Base-by-base conservation (phyloP, 2,797 vertebrate genomes). In the Bryconaethiops microstoma region DNA sequence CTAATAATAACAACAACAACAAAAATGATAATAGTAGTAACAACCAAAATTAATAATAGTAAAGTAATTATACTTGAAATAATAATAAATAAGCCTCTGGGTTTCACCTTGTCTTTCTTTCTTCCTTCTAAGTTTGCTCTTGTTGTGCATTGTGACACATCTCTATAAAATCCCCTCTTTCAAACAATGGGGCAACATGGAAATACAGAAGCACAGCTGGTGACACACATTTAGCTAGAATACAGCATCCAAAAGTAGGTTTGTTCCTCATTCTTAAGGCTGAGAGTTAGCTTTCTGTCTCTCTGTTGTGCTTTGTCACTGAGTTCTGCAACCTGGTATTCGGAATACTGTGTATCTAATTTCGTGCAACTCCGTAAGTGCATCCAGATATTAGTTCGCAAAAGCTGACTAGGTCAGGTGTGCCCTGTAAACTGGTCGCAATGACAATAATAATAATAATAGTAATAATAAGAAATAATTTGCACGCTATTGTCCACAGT, bases 261-360 rank as follows among this genome's bases (percentile, higher is more conserved):
- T 17, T 64, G 54, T 60, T 76, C 48, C 25, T 78, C 19, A 55
- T 54, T 63, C 62, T 76, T 85, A 82, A 85, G 84, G 84, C 74
- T 63, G 69, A 29, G 55, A 79, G 55, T 29, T 14, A 14, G 69
- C 68, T 59, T 64, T 54, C 50, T 50, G 52, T 50, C 60, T 78
- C 50, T 59, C 63, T 76, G 55, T 79, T 79, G 83, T 76, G 67
- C 72, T 82, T 82, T 60, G 39, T 23, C 40, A 35, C 50, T 10
- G 40, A 68, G 72, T 39, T 80, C 68, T 57, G 60, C 25, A 21
- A 25, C 23, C 69, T 39, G 72, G 29, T 19, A 55, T 39, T 35
- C 54, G 13, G 79, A 72, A 50, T 70, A 55, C 35, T 54, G 45
- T 57, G 7, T 23, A 21, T 17, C 23, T 59, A 17, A 57, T 59